These are phyloP conservation scores for Caenorhabditis imperialis DNA, from an alignment of 2,888 invertebrate species.

Conservation along the genomic window DNA sequence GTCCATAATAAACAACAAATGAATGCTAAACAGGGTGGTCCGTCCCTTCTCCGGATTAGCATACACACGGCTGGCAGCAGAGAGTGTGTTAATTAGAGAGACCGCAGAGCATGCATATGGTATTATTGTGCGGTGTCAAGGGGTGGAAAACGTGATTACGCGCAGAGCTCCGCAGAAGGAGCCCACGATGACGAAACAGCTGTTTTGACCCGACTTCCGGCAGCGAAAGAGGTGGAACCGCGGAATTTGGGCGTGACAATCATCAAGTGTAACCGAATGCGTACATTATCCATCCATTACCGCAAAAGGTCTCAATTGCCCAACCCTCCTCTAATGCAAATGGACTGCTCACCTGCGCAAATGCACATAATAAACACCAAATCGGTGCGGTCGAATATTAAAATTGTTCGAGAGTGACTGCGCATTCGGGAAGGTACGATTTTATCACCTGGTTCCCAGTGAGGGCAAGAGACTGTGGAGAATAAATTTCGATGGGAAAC, in stretches of 20 bases:
- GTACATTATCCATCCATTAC: constrained; percentile 6
- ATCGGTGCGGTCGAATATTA: too few relatives aligned
- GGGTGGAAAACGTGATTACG: constrained; percentile 39
- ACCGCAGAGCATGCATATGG: constrained; percentile 33
- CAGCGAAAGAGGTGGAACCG: background rate
- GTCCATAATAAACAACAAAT: constrained; percentile 41
- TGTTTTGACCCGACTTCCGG: too few relatives aligned
- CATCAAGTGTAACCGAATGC: too few relatives aligned
- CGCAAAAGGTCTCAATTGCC: background rate
- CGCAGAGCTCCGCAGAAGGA: background rate
- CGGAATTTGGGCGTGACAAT: too few relatives aligned
- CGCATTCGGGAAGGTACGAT: too few relatives aligned
- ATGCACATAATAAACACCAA: too few relatives aligned
- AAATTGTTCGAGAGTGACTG: too few relatives aligned
- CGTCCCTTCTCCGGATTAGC: constrained; percentile 32
- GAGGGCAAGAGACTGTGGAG: too few relatives aligned
- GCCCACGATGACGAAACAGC: constrained; percentile 6
- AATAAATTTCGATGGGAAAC: too few relatives aligned
- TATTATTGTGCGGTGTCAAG: constrained; percentile 22
- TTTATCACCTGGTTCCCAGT: too few relatives aligned
- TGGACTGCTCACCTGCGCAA: constrained; percentile 46
- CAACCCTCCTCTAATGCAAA: constrained; percentile 7
- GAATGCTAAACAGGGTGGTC: constrained; percentile 40
- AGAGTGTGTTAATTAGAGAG: constrained; percentile 29
- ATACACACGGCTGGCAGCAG: constrained; percentile 40